phyloP scores from a whole-genome alignment of 2,888 invertebrate species.

The Parapristionchus giblindavisi region DNA sequence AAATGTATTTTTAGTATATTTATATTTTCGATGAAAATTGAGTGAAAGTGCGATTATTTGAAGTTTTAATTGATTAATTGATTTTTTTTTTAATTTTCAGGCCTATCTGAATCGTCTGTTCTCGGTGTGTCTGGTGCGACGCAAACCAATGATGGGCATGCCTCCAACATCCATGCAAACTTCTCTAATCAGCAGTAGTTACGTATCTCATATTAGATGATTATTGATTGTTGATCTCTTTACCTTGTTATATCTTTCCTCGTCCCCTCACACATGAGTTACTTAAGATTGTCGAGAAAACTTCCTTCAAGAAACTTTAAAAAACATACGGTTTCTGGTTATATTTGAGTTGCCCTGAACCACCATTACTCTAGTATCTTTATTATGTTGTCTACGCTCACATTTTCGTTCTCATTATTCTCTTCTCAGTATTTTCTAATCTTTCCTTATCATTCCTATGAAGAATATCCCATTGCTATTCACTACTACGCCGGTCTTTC shows the following conservation, averaged over 20 bases:
- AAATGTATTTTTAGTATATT: no score
- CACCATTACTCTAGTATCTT: background rate
- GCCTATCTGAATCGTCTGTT: conserved; percentile 23
- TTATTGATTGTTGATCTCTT: background rate
- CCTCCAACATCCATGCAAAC: conserved; percentile 26
- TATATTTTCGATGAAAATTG: no score
- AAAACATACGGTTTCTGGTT: no score
- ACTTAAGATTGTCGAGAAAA: background rate
- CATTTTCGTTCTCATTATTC: background rate
- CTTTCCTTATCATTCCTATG: background rate
- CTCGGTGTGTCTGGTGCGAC: conserved; percentile 32
- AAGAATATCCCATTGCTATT: no score
- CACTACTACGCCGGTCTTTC: no score
- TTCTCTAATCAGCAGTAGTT: conserved; percentile 29
- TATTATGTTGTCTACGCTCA: background rate
- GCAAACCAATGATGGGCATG: background rate
- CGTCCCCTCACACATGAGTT: background rate
- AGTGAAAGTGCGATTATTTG: background rate
- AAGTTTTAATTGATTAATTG: background rate
- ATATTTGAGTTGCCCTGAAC: no score
- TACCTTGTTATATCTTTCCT: background rate
- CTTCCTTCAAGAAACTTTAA: background rate
- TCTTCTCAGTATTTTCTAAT: background rate
- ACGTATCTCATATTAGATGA: background rate
- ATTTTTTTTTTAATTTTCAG: background rate